Base-by-base conservation (phyloP, 2,797 vertebrate genomes). In the Cyclopterus lumpus region DNA sequence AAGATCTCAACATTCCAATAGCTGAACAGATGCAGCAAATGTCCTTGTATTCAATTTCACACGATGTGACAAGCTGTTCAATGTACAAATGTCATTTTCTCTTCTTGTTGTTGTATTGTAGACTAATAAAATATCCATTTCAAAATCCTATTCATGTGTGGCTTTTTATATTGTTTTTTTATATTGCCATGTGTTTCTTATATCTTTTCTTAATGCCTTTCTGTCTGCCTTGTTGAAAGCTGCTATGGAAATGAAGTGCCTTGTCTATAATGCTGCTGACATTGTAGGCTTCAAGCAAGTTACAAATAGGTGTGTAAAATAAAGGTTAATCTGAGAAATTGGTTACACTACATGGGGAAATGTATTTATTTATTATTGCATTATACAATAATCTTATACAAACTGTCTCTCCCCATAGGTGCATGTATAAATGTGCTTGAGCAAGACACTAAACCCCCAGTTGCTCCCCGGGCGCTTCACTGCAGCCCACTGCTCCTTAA, bases 1-100 rank as follows among this genome's bases (percentile, higher is more conserved):
- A 20, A 58, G 82, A 11, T 7, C 6, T 32, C 55, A 62, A 77
- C 34, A 40, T 22, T 8, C 30, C 3, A 53, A 48, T 11, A 48
- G 7, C 5, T 3, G 12, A 30, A 71, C 22, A 77, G 26, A 77
- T 42, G 67, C 70, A 34, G 32, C 20, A 40, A 30, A 62, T 60
- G 38, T 73, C 67, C 28, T 44, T 48, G 14, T 53, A 62, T 76
- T 73, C 14, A 14, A 61, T 42, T 44, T 63, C 26, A 42, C 34
- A 22, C 14, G 16, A 10, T 79, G 71, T 22, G 8, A 51, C 32
- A 67, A 72, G n/a, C 22, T 70, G 38, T 11, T 75, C 24, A 40
- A 18, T 62, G 18, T 4, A 0, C 30, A 4, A 12, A 53, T 10
- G 0, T 11, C 0, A 2, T 28, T 16, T 6, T 40, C 6, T 24